Conservation (phyloP, 2,888 invertebrate species). For the Dioctria linearis region DNA sequence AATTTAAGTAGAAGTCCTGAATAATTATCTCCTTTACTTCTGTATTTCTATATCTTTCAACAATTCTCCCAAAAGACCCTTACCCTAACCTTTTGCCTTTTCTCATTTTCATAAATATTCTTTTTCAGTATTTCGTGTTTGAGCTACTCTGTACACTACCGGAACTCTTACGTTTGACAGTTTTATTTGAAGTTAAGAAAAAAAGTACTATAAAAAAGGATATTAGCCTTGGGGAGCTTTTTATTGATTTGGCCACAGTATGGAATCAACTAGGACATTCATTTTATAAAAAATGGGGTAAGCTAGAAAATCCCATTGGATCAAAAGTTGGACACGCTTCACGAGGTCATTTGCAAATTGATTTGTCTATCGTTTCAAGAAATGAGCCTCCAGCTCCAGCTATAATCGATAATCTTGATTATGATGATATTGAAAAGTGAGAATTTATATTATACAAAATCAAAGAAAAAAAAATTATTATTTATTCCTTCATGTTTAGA, state of each 20-base stretch:
- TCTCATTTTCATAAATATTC: not conserved
- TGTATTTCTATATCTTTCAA: no score
- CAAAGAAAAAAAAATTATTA: conserved; percentile 16
- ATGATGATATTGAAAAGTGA: conserved; percentile 79
- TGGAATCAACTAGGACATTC: conserved; percentile 86
- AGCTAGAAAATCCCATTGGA: conserved; percentile 79
- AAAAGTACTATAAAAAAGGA: conserved; percentile 71
- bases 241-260: conserved; percentile 78
- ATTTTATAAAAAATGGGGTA: conserved; percentile 90
- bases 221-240: conserved; percentile 75
- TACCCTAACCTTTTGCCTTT: not conserved
- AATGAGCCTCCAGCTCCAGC: conserved; percentile 74
- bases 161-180: conserved; percentile 74
- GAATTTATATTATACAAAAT: no score
- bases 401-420: conserved; percentile 72
- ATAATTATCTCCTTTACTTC: no score
- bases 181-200: conserved; percentile 76
- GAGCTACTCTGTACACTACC: conserved; percentile 75
- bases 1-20: no score
- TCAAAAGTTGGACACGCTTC: conserved; percentile 71
- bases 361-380: conserved; percentile 81
- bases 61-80: not conserved
- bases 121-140: conserved; percentile 78
- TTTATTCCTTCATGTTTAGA: conserved; percentile 69
- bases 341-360: conserved; percentile 86